Evolutionary conservation across 2,888 invertebrate species (phyloP), one percentile per base, ranked within the genome.

Genomic region (Ormyrus thymus): DNA sequence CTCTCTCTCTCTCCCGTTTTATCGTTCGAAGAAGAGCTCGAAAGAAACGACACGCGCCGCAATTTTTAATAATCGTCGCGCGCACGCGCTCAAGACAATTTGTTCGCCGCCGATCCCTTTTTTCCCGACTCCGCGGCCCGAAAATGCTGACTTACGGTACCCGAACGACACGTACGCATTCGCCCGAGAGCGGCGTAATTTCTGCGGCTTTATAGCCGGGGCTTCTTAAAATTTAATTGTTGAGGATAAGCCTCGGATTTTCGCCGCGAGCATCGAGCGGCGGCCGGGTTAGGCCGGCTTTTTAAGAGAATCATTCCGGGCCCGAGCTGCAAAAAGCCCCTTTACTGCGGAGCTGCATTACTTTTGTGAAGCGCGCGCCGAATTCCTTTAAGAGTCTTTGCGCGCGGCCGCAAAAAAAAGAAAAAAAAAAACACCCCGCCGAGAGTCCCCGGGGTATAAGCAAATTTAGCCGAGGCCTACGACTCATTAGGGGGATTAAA

Each of bases 21-120:
- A 86, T 87, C 86, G 86, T 83, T 84, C 83, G 82, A 81, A 84
- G 85, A 86, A 86, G 84, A 46, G 66, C 3, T 45, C 62, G 29
- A 53, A 81, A 71, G 71, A 76, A 80, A 81, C 66, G 76, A 81
- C 79, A 78, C 80, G 72, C 74, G 73, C 73, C 58, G 59, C 76
- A 77, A 79, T 77, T 79, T 81, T 77, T 46, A n/a, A 76, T 74
- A 75, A 79, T 79, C 76, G 76, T 74, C 72, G 65, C 69, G 61
- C 51, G 58, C 29, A 29, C 62, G 11, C 56, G 43, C 11, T 6
- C 46, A 46, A 64, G 66, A 78, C 72, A 78, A 78, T 72, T 77
- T 77, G 77, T 77, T 69, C 69, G 15, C 56, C 50, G 11, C 72
- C 53, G 58, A 65, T 70, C 53, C 58, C 7, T 51, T 58, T 58